Conservation (phyloP, 2,113 vertebrate species). For the Megaceryle torquata region DNA sequence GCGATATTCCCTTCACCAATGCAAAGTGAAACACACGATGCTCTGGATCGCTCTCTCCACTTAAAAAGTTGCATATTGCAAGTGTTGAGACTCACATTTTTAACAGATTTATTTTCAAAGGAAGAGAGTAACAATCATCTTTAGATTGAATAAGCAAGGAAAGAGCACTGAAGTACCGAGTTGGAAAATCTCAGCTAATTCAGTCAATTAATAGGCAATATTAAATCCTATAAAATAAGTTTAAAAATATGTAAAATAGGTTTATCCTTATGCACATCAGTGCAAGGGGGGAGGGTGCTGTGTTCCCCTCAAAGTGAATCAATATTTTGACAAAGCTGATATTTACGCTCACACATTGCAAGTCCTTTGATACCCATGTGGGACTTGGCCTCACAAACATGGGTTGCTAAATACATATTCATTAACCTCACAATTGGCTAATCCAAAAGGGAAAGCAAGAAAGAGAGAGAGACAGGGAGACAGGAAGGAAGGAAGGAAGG, state of each 20-base stretch:
- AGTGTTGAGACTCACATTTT: neutral
- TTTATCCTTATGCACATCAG: neutral
- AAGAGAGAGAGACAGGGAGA: neutral
- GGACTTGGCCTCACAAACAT: slow-evolving; percentile 59
- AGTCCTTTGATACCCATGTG: slow-evolving; percentile 42
- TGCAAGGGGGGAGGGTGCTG: neutral
- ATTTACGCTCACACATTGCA: slow-evolving; percentile 55
- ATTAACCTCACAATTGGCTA: slow-evolving; percentile 75
- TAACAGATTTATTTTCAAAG: neutral
- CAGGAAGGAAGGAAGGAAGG: neutral
- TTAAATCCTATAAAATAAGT: neutral
- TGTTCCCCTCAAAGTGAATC: slow-evolving; percentile 61
- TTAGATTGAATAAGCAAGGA: neutral
- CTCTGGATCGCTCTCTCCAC: neutral
- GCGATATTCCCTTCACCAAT: neutral
- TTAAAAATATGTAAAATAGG: neutral
- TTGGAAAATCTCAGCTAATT: neutral
- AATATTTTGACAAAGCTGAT: slow-evolving; percentile 75
- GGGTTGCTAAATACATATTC: slow-evolving; percentile 73
- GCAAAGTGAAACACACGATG: neutral
- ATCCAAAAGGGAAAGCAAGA: slow-evolving; percentile 51
- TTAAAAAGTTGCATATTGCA: neutral
- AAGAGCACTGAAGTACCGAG: neutral
- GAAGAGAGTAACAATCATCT: neutral
- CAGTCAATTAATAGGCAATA: neutral